Conservation (phyloP, 2,113 vertebrate species). For the Xenus cinereus region DNA sequence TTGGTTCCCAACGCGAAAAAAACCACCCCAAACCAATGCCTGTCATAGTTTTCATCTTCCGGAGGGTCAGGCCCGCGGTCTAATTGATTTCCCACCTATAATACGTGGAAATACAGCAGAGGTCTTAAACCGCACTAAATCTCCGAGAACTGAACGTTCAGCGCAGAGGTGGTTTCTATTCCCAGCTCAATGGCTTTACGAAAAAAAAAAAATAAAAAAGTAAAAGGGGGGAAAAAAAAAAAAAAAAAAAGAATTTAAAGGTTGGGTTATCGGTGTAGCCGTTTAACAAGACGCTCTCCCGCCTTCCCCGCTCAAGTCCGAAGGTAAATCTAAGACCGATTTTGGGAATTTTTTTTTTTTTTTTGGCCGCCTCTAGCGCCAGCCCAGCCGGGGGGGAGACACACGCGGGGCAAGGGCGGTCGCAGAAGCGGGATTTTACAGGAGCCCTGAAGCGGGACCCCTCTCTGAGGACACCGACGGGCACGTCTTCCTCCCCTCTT, state of each 20-base stretch:
- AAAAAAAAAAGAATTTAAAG: neutral
- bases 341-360: neutral
- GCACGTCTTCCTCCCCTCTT: neutral
- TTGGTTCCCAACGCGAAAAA: neutral
- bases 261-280: neutral
- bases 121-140: neutral
- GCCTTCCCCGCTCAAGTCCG: neutral
- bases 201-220: too few relatives aligned
- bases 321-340: neutral
- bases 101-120: neutral
- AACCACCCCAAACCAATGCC: neutral
- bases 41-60: neutral
- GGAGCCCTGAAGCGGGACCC: neutral
- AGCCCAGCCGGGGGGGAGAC: neutral
- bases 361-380: neutral
- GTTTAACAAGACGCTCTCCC: neutral
- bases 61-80: neutral
- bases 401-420: neutral
- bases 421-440: neutral
- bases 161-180: neutral
- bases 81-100: slow-evolving; percentile 35
- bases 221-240: neutral
- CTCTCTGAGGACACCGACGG: neutral
- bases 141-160: neutral
- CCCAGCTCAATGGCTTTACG: neutral